phyloP scores from a whole-genome alignment of 2,797 vertebrate genomes.

The Acanthurus leucopareius region DNA sequence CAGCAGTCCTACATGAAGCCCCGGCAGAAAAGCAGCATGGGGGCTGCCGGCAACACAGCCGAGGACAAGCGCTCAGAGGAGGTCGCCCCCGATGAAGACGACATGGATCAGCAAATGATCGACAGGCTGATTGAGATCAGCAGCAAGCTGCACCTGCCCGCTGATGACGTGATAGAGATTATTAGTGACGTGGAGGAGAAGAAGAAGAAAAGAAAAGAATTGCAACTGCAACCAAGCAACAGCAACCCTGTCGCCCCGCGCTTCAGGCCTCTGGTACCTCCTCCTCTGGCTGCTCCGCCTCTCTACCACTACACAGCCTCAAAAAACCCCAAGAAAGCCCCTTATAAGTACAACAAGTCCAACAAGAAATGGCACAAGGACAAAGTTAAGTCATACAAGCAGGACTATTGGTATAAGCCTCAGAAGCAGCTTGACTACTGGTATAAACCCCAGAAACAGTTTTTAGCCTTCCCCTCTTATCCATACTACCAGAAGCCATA shows the following conservation, averaged over 20 bases:
- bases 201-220: constrained; percentile 89
- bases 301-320: constrained; percentile 84
- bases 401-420: constrained; percentile 89
- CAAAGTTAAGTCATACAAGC: constrained; percentile 85
- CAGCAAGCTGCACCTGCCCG: constrained; percentile 94
- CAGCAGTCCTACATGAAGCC: constrained; percentile 85
- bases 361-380: constrained; percentile 88
- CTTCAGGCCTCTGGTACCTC: constrained; percentile 87
- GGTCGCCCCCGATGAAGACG: constrained; percentile 85
- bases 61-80: constrained; percentile 91
- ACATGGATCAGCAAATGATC: constrained; percentile 94
- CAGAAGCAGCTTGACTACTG: constrained; percentile 88
- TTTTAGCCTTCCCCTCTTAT: constrained; percentile 87
- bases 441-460: constrained; percentile 89
- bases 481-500: constrained; percentile 88
- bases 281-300: constrained; percentile 81
- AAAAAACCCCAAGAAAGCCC: constrained; percentile 84
- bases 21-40: constrained; percentile 82
- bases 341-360: constrained; percentile 82
- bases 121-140: constrained; percentile 95
- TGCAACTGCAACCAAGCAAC: constrained; percentile 70
- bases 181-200: constrained; percentile 95
- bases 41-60: constrained; percentile 76
- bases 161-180: constrained; percentile 94
- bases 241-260: constrained; percentile 75